phyloP scores from a whole-genome alignment of 1,140 invertebrate genomes.

The Drosophila nasuta region DNA sequence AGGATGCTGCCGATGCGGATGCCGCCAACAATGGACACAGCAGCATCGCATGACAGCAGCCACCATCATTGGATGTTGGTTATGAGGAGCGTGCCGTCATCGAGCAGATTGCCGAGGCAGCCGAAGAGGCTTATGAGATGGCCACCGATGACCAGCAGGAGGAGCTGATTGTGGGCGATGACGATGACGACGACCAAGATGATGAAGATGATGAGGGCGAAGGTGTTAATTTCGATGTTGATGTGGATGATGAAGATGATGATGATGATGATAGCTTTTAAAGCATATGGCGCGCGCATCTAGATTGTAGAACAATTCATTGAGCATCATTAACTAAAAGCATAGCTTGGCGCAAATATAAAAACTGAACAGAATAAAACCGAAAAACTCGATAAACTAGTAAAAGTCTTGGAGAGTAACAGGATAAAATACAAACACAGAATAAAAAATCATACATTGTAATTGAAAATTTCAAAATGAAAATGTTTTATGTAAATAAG shows the following conservation, averaged over 20 bases:
- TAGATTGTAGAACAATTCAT: slow-evolving; percentile 66
- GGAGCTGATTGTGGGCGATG: slow-evolving; percentile 54
- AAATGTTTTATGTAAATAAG: slow-evolving; percentile 70
- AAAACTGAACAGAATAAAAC: background rate
- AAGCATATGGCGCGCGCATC: slow-evolving; percentile 47
- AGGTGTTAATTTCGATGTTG: slow-evolving; percentile 35
- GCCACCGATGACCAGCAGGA: slow-evolving; percentile 51
- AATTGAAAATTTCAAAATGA: slow-evolving; percentile 36
- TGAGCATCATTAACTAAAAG: slow-evolving; percentile 37
- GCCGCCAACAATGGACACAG: slow-evolving; percentile 39
- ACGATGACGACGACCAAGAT: slow-evolving; percentile 36
- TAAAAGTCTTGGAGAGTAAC: background rate
- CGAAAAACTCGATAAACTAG: background rate
- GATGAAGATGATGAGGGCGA: slow-evolving; percentile 22
- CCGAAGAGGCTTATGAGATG: slow-evolving; percentile 74
- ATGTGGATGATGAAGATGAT: slow-evolving; percentile 29
- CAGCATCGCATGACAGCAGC: slow-evolving; percentile 65
- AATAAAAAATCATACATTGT: slow-evolving; percentile 15
- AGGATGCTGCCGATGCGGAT: slow-evolving; percentile 80
- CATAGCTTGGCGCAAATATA: slow-evolving; percentile 55
- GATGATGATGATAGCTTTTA: slow-evolving; percentile 75
- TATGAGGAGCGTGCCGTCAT: slow-evolving; percentile 63
- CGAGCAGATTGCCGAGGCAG: slow-evolving; percentile 70
- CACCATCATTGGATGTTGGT: slow-evolving; percentile 32
- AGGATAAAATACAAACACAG: background rate